A percentile compares a stretch with the other conserved stretches of the same genome.
phyloP scores from a whole-genome alignment of 2,797 vertebrate genomes.

The Microhierax caerulescens region DNA sequence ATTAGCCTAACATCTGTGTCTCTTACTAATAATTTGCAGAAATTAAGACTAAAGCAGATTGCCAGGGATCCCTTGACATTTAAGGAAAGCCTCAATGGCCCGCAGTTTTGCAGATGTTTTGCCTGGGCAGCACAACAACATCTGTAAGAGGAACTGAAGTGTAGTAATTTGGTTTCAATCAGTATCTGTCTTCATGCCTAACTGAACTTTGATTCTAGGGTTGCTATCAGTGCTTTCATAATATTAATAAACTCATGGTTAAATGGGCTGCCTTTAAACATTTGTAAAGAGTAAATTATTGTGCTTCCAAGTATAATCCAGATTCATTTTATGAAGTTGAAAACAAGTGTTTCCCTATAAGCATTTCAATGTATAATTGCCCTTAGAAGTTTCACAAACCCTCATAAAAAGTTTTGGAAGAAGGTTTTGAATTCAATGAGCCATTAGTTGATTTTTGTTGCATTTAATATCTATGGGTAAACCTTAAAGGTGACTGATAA shows the following conservation, averaged over 20 bases:
- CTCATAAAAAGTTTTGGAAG: background rate
- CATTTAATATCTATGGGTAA: background rate
- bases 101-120: constrained; percentile 25
- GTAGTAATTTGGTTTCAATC: constrained; percentile 4
- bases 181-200: constrained; percentile 20
- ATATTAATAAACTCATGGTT: background rate
- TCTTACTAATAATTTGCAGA: background rate
- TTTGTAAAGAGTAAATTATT: background rate
- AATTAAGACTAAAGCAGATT: background rate
- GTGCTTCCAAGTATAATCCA: background rate
- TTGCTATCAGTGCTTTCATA: background rate
- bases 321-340: background rate
- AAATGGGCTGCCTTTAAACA: background rate
- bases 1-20: background rate
- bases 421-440: background rate
- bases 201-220: background rate
- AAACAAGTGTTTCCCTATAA: background rate
- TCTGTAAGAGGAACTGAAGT: background rate
- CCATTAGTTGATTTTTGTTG: background rate
- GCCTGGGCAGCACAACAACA: background rate
- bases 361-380: background rate
- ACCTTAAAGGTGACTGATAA: background rate
- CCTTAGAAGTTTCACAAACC: background rate
- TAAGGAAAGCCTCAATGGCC: background rate
- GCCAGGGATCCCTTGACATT: background rate